A percentile compares a stretch with the other conserved stretches of the same genome.
Conservation (phyloP, 1,140 invertebrate species). For the Drosophila repleta region DNA sequence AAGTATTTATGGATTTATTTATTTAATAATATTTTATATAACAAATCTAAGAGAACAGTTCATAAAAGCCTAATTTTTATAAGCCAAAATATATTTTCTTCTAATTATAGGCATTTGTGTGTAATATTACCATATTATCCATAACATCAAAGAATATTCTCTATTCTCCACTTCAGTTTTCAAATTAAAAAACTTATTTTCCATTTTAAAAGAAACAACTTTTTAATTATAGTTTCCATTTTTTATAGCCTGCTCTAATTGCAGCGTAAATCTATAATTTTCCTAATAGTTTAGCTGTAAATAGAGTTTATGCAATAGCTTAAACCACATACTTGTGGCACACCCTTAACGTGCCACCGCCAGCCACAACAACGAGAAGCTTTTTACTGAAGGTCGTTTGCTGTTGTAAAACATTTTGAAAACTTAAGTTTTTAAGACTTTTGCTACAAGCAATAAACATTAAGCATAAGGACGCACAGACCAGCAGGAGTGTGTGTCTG, state of each 20-base stretch:
- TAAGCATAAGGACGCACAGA: slow-evolving; percentile 36
- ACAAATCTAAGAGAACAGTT: too few species aligned
- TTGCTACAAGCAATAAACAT: slow-evolving; percentile 39
- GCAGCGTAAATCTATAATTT: slow-evolving; percentile 12
- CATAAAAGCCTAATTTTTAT: too few species aligned
- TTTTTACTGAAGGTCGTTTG: slow-evolving; percentile 11
- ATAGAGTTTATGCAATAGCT: slow-evolving; percentile 3
- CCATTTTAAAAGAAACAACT: too few species aligned
- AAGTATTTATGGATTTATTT: too few species aligned
- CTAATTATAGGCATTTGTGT: too few species aligned
- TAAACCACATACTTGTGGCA: background rate
- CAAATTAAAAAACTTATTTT: too few species aligned
- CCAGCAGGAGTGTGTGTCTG: background rate
- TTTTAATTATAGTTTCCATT: background rate
- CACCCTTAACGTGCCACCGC: background rate
- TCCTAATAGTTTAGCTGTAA: slow-evolving; percentile 2
- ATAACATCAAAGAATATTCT: too few species aligned
- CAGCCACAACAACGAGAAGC: slow-evolving; percentile 12
- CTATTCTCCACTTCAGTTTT: too few species aligned
- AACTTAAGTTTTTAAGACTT: slow-evolving; percentile 29
- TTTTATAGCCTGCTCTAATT: background rate
- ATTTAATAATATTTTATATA: too few species aligned
- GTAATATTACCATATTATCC: too few species aligned
- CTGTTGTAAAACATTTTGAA: slow-evolving; percentile 1
- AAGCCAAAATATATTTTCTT: too few species aligned